These are phyloP conservation scores for Ennomos erosarius DNA, from an alignment of 2,888 invertebrate genomes.

Conservation along the genomic window DNA sequence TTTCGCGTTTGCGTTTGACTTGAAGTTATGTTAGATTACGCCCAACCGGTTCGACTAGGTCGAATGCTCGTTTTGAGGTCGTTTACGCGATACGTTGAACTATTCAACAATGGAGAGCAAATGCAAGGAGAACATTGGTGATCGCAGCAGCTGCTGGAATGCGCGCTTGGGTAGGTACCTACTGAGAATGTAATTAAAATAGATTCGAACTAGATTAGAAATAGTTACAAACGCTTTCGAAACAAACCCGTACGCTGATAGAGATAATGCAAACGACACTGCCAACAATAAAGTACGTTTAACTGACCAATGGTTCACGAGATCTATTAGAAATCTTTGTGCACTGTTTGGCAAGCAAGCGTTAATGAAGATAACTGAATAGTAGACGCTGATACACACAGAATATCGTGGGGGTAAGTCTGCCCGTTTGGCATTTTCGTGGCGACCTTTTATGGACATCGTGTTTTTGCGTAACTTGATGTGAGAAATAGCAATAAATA, in stretches of 20 bases:
- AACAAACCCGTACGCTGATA: conserved; percentile 51
- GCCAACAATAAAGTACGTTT: conserved; percentile 51
- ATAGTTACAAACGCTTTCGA: conserved; percentile 69
- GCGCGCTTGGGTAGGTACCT: conserved; percentile 53
- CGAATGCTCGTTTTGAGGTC: conserved; percentile 84
- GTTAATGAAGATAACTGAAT: conserved; percentile 43
- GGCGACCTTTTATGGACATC: conserved; percentile 63
- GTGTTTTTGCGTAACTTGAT: conserved; percentile 60
- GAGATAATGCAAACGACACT: conserved; percentile 41
- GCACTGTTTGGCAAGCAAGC: conserved; percentile 47
- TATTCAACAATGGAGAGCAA: conserved; percentile 60
- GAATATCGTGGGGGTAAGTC: conserved; percentile 47
- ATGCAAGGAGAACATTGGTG: conserved; percentile 55
- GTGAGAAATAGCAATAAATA: conserved; percentile 35
- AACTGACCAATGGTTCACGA: conserved; percentile 55
- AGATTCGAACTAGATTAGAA: conserved; percentile 71
- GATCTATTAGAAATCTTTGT: conserved; percentile 29
- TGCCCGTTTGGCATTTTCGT: conserved; percentile 59
- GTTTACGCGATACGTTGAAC: conserved; percentile 70
- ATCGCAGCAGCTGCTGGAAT: conserved; percentile 47
- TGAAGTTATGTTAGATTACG: conserved; percentile 79
- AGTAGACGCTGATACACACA: conserved; percentile 34
- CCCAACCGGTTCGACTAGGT: conserved; percentile 71
- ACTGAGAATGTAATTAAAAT: conserved; percentile 66
- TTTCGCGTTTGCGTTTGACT: conserved; percentile 80